Percentiles rank a stretch among this genome's conserved stretches.
These are phyloP conservation scores for Myzus persicae DNA, from an alignment of 1,140 invertebrate genomes.

Conservation along the genomic window DNA sequence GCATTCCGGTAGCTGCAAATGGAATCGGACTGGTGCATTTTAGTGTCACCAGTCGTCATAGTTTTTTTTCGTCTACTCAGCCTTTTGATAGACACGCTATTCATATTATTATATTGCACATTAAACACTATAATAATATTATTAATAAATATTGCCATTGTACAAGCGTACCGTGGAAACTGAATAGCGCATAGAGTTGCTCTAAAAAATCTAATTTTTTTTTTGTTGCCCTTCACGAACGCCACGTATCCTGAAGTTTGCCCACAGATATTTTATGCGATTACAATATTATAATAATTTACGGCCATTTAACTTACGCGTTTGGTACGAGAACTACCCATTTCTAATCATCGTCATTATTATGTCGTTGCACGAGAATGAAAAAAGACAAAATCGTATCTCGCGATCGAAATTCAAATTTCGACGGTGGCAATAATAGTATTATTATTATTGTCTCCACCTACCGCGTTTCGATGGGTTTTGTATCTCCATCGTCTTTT, in stretches of 20 bases:
- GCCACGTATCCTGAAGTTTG: not conserved
- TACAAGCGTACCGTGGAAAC: not conserved
- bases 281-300: not conserved
- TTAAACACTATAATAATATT: no score
- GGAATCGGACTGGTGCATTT: slow-evolving; percentile 24
- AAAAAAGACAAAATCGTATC: not conserved
- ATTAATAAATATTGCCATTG: not conserved
- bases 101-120: no score
- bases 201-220: not conserved
- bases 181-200: not conserved
- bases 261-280: not conserved
- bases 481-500: not conserved
- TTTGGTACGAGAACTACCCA: not conserved
- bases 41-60: slow-evolving; percentile 48
- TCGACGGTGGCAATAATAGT: not conserved
- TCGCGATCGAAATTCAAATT: not conserved
- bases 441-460: not conserved
- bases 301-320: no score
- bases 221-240: not conserved
- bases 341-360: not conserved
- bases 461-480: not conserved
- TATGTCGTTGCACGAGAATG: not conserved
- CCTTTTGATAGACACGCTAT: not conserved
- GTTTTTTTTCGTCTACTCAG: not conserved
- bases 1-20: slow-evolving; percentile 44